Conservation (phyloP, 1,140 invertebrate species). For the Eumeta japonica region DNA sequence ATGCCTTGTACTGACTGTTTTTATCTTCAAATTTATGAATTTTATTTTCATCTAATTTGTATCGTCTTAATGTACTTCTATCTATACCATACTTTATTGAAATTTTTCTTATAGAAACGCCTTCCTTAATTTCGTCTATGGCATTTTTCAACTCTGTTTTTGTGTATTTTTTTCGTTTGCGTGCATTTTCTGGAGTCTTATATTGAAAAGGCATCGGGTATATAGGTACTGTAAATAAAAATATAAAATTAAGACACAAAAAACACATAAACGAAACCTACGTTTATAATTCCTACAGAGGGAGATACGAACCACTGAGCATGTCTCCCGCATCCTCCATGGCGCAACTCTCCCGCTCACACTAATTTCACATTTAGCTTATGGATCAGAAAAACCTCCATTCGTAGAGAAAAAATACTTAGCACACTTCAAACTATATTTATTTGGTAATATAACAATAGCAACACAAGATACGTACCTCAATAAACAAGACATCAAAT, state of each 20-base stretch:
- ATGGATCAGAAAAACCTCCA: not conserved
- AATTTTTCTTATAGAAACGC: not conserved
- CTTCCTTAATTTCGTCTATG: not conserved
- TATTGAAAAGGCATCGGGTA: not conserved
- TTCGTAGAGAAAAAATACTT: not conserved
- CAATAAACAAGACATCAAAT: not conserved
- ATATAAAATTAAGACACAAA: not conserved
- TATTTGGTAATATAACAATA: too few species aligned
- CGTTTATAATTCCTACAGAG: too few species aligned
- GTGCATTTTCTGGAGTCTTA: not conserved
- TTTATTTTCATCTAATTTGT: conserved; percentile 1
- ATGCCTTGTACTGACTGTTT: too few species aligned
- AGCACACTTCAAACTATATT: conserved; percentile 1
- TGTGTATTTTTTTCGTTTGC: conserved; percentile 1
- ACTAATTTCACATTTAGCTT: too few species aligned
- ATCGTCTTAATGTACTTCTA: too few species aligned
- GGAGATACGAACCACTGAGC: conserved; percentile 1
- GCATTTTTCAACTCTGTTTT: conserved; percentile 1
- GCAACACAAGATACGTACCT: not conserved
- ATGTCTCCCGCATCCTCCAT: not conserved
- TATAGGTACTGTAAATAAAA: not conserved
- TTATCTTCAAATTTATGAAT: too few species aligned
- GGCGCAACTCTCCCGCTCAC: conserved; percentile 1
- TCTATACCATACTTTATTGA: not conserved
- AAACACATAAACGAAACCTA: not conserved